Percentiles rank a stretch among this genome's conserved stretches.
These are phyloP conservation scores for Tipula lateralis DNA, from an alignment of 2,888 invertebrate species.

Conservation along the genomic window DNA sequence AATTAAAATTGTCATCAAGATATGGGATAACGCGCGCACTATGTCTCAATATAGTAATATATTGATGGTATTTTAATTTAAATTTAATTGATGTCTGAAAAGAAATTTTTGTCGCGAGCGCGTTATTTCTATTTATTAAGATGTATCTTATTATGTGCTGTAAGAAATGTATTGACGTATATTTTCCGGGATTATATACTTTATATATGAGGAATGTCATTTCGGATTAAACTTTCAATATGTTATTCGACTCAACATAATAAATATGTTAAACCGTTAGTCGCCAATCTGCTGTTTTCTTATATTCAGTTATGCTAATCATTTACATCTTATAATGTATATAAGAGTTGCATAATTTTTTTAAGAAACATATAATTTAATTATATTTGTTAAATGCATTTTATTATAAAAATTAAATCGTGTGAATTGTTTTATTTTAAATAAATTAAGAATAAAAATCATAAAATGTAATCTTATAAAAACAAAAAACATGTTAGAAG, in stretches of 20 bases:
- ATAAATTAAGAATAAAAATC: not conserved
- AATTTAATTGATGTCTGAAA: not conserved
- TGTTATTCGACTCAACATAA: not conserved
- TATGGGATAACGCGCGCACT: not conserved
- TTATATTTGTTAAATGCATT: slow-evolving; percentile 19
- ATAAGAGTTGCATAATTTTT: slow-evolving; percentile 1
- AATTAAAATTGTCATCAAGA: not conserved
- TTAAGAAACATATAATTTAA: not conserved
- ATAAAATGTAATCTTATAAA: not conserved
- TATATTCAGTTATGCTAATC: not conserved
- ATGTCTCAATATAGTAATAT: not conserved
- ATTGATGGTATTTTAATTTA: not conserved
- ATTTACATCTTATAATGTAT: not conserved
- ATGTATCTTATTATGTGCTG: not conserved
- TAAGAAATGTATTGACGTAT: not conserved
- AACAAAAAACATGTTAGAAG: not conserved
- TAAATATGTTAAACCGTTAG: not conserved
- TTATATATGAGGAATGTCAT: not conserved
- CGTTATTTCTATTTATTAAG: not conserved
- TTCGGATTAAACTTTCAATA: not conserved
- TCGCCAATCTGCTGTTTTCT: not conserved
- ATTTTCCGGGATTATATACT: not conserved
- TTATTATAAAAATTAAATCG: slow-evolving; percentile 1
- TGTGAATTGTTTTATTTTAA: not conserved
- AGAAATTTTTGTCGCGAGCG: not conserved